Evolutionary conservation across 2,113 vertebrate species (phyloP), one percentile per base, ranked within the genome.

Genomic region (Lasiurus cinereus): DNA sequence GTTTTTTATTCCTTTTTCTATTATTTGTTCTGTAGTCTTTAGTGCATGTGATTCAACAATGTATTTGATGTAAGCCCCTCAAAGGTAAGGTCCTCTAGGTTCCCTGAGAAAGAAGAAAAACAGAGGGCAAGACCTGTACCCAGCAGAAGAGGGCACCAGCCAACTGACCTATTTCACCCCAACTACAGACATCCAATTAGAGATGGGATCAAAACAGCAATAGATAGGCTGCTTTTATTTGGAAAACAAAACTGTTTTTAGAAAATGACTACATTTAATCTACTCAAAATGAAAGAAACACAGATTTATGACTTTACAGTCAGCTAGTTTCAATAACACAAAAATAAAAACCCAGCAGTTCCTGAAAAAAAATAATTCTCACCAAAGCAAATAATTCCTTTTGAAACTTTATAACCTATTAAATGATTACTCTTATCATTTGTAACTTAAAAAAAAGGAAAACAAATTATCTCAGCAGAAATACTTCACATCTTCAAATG

Each of bases 111-210:
- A 90, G 96, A 97, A 92, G 48, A 95, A 59, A 95, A 97, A 86
- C 46, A 98, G 98, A 93, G 98, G 98, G 97, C 98, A 98, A 98
- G 98, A 98, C 97, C 97, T 88, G 74, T 96, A 84, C 91, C 92
- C 67, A 96, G 97, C 97, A 97, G 96, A 97, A 98, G 97, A 97
- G 97, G 96, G 97, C 97, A 98, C 96, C 98, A 96, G 98, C 98
- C 98, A 98, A 98, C 98, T 99, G 98, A 98, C 98, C 98, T 98
- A 96, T 97, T 96, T 89, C 95, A 97, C 91, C 74, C 91, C 72
- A 89, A 24, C 76, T 33, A 76, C 89, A 15, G 33, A 77, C 13
- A 13, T 11, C 24, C 27, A 52, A 22, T 95, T 73, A 36, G 24
- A 96, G 87, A 76, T 14, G 33, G 21, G 72, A 72, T 27, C 76